phyloP scores from a whole-genome alignment of 2,888 invertebrate species.

The Dasypogon diadema region DNA sequence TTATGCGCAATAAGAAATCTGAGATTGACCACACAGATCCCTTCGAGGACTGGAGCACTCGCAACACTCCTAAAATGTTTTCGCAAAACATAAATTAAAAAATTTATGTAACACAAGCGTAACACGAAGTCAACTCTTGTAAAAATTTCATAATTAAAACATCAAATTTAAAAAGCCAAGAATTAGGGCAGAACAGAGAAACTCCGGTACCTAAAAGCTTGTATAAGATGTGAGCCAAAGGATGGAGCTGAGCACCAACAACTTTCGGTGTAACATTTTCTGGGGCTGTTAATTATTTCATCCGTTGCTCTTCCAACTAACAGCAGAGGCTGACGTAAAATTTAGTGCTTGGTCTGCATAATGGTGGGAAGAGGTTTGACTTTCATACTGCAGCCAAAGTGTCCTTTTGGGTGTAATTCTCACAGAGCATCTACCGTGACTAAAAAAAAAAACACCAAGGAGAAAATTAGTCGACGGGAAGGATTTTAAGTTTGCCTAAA shows the following conservation, averaged over 20 bases:
- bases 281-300: conserved; percentile 46
- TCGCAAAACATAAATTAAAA: conserved; percentile 23
- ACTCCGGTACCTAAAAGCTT: conserved; percentile 40
- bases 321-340: conserved; percentile 43
- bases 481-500: conserved; percentile 34
- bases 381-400: conserved; percentile 64
- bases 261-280: conserved; percentile 46
- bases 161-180: conserved; percentile 45
- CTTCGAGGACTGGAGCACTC: background rate
- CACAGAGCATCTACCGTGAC: conserved; percentile 59
- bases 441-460: conserved; percentile 16
- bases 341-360: conserved; percentile 46
- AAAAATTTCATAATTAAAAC: conserved; percentile 47
- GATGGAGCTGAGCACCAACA: conserved; percentile 23
- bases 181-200: conserved; percentile 40
- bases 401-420: conserved; percentile 67
- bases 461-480: conserved; percentile 44
- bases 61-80: conserved; percentile 14
- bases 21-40: background rate
- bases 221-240: conserved; percentile 10
- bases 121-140: conserved; percentile 38
- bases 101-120: conserved; percentile 23
- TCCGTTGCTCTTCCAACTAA: conserved; percentile 31
- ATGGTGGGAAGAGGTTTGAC: conserved; percentile 27
- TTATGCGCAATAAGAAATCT: background rate